Conservation (phyloP, 2,888 invertebrate genomes). For the Leptogaster cylindrica region DNA sequence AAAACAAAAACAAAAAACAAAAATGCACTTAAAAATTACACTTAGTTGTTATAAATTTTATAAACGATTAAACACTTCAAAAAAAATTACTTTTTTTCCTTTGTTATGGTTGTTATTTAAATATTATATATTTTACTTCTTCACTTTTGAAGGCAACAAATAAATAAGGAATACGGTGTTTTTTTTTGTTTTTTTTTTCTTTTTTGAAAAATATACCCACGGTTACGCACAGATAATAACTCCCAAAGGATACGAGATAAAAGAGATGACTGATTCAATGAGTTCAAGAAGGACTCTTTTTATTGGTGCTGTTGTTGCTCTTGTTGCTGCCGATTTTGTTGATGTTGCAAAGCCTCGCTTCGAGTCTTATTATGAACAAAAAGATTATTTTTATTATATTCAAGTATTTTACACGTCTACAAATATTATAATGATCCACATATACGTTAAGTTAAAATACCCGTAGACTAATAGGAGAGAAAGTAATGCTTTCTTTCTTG, state of each 20-base stretch:
- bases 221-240: slow-evolving; percentile 12
- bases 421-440: slow-evolving; percentile 13
- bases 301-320: slow-evolving; percentile 1
- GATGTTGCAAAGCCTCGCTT: not conserved
- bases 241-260: slow-evolving; percentile 11
- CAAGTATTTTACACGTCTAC: slow-evolving; percentile 16
- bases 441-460: slow-evolving; percentile 19
- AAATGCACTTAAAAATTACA: no score
- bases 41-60: no score
- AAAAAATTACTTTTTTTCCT: no score
- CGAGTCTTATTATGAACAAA: not conserved
- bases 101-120: no score
- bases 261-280: slow-evolving; percentile 1
- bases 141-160: no score
- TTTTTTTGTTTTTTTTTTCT: not conserved
- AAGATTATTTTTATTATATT: not conserved
- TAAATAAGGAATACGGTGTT: no score
- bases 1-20: no score
- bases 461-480: slow-evolving; percentile 37
- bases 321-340: not conserved
- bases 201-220: slow-evolving; percentile 20
- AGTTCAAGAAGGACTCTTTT: slow-evolving; percentile 1
- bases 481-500: slow-evolving; percentile 11
- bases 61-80: no score
- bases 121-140: no score